Evolutionary conservation across 1,140 invertebrate genomes (phyloP).

Genomic region (Lepidurus arcticus): DNA sequence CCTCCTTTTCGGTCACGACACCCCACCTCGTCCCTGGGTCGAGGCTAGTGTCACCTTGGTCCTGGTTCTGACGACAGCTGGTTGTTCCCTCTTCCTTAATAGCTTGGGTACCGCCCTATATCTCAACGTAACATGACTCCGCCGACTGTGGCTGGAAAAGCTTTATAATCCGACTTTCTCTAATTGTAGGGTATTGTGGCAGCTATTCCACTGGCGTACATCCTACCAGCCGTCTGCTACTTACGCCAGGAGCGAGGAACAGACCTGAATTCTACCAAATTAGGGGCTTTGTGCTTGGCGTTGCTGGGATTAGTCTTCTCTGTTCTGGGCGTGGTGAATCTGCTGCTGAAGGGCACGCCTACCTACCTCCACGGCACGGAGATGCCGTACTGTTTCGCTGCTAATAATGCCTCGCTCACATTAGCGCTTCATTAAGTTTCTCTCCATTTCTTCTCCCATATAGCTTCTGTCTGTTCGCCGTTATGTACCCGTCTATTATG

Average conservation of each 20-base stretch:
- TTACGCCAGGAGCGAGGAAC: conserved; percentile 67
- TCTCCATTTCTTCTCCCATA: not conserved
- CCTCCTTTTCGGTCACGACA: conserved; percentile 42
- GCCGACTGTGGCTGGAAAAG: too few relatives aligned
- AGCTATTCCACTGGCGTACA: conserved; percentile 76
- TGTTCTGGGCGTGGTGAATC: conserved; percentile 54
- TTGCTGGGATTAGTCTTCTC: conserved; percentile 67
- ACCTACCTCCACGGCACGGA: conserved; percentile 58
- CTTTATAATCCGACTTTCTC: conserved; percentile 20
- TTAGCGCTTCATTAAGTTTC: conserved; percentile 16
- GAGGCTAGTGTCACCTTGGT: conserved; percentile 47
- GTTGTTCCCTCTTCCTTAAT: conserved; percentile 77
- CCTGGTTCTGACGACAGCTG: conserved; percentile 63
- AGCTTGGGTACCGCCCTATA: conserved; percentile 79
- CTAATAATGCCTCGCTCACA: conserved; percentile 8
- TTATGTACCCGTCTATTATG: not conserved
- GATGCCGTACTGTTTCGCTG: conserved; percentile 54
- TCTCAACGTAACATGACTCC: conserved; percentile 60
- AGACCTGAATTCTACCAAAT: conserved; percentile 60
- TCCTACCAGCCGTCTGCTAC: conserved; percentile 74
- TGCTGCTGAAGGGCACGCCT: conserved; percentile 49
- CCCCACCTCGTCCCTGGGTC: conserved; percentile 35
- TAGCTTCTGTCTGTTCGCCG: not conserved
- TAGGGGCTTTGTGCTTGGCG: conserved; percentile 63
- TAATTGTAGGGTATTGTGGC: conserved; percentile 66